Percentiles rank a stretch among this genome's conserved stretches.
Evolutionary conservation across 2,113 vertebrate genomes (phyloP).

Genomic region (Melospiza georgiana): DNA sequence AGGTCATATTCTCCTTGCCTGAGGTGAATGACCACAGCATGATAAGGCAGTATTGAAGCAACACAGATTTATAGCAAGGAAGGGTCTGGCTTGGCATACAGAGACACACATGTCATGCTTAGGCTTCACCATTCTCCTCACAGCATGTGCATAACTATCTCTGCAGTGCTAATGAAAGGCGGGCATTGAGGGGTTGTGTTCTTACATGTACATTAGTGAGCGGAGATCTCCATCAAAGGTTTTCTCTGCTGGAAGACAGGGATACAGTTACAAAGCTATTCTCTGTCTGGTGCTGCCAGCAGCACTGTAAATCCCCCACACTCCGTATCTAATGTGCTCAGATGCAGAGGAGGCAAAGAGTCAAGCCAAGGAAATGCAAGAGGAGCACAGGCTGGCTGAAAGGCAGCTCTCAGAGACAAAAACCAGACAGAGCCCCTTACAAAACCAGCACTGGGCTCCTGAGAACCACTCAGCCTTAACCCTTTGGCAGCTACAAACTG

Average conservation of each 20-base stretch:
- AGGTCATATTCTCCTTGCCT: neutral
- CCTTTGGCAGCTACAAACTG: neutral
- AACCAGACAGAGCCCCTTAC: neutral
- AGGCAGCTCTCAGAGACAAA: constrained; percentile 5
- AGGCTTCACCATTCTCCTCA: neutral
- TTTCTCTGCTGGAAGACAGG: constrained; percentile 28
- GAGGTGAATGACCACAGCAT: neutral
- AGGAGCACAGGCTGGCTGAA: neutral
- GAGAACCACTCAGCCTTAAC: neutral
- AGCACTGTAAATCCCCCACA: constrained; percentile 37
- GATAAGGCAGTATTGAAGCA: neutral
- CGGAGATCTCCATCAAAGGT: constrained; percentile 41
- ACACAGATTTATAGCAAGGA: neutral
- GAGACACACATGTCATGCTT: neutral
- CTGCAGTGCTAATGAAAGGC: neutral
- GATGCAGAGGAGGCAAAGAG: constrained; percentile 24
- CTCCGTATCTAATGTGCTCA: constrained; percentile 32
- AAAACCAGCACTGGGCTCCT: neutral
- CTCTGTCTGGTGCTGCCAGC: constrained; percentile 43
- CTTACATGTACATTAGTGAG: constrained; percentile 6
- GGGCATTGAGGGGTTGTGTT: neutral
- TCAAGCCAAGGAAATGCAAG: neutral
- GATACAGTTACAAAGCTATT: constrained; percentile 34
- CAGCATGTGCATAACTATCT: neutral
- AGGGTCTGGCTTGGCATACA: neutral